A percentile compares a stretch with the other conserved stretches of the same genome.
Conservation (phyloP, 1,140 invertebrate species). For the Ladona fulva region DNA sequence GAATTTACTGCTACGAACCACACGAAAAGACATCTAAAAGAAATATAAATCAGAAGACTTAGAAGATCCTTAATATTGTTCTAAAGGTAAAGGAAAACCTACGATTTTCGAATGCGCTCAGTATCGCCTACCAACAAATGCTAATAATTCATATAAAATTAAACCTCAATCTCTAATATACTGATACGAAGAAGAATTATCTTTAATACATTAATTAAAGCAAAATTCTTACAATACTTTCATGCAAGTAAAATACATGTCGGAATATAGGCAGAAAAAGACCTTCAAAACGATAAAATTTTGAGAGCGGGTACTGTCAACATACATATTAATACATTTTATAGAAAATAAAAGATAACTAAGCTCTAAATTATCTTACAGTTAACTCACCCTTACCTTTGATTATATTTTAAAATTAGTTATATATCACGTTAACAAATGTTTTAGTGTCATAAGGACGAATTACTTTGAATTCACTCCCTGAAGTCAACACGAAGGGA, state of each 20-base stretch:
- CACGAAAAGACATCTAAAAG: slow-evolving; percentile 81
- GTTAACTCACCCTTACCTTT: neutral
- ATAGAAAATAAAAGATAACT: neutral
- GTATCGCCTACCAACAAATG: no score
- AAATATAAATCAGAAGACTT: neutral
- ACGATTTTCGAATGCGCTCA: no score
- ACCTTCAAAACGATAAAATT: no score
- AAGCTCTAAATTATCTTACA: neutral
- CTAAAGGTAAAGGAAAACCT: no score
- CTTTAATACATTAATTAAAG: no score
- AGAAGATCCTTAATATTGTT: no score
- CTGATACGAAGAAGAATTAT: no score
- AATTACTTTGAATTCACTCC: neutral
- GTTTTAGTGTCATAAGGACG: slow-evolving; percentile 1
- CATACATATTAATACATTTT: slow-evolving; percentile 5
- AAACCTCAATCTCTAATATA: no score
- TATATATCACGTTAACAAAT: slow-evolving; percentile 4
- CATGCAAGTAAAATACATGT: no score
- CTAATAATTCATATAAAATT: no score
- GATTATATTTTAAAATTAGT: neutral
- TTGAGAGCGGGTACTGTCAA: neutral
- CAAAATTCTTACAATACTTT: no score
- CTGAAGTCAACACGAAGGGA: neutral
- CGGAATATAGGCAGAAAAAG: no score
- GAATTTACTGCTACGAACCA: slow-evolving; percentile 94